Evolutionary conservation across 2,113 vertebrate genomes (phyloP).

Genomic region (Lagenorhynchus albirostris): DNA sequence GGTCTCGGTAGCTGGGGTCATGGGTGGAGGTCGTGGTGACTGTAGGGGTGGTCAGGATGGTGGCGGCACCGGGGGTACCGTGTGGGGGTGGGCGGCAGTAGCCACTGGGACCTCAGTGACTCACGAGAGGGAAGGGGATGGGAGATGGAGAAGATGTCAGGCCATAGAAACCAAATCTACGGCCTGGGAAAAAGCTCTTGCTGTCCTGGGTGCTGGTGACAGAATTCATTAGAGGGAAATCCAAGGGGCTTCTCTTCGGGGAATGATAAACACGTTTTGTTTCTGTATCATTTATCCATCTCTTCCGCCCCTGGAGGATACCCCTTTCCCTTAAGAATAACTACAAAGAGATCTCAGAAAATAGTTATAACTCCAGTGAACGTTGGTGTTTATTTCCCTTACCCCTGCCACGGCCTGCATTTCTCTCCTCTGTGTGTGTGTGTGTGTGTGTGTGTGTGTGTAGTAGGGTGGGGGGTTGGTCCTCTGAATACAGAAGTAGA

Average conservation of each 20-base stretch:
- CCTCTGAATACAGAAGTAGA: not conserved
- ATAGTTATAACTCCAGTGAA: not conserved
- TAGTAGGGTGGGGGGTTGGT: not conserved
- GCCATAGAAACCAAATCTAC: not conserved
- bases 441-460: no score
- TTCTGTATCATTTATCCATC: not conserved
- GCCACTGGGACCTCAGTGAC: fast-evolving
- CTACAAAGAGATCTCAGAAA: not conserved
- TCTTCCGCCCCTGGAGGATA: not conserved
- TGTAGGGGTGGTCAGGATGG: not conserved
- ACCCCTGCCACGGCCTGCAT: not conserved
- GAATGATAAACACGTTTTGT: not conserved
- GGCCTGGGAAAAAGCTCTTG: not conserved
- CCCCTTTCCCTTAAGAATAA: no score
- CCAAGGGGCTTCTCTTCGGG: not conserved
- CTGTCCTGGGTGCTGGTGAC: not conserved
- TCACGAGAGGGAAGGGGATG: not conserved
- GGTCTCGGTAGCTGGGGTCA: not conserved
- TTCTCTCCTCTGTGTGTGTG: not conserved
- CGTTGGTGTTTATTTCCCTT: not conserved
- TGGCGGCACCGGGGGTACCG: fast-evolving
- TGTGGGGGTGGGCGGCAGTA: not conserved
- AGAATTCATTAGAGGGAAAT: not conserved
- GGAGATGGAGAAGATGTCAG: not conserved
- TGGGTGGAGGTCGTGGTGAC: not conserved